These are phyloP conservation scores for Platorchestia sp. DNA, from an alignment of 1,140 invertebrate genomes.

Conservation along the genomic window DNA sequence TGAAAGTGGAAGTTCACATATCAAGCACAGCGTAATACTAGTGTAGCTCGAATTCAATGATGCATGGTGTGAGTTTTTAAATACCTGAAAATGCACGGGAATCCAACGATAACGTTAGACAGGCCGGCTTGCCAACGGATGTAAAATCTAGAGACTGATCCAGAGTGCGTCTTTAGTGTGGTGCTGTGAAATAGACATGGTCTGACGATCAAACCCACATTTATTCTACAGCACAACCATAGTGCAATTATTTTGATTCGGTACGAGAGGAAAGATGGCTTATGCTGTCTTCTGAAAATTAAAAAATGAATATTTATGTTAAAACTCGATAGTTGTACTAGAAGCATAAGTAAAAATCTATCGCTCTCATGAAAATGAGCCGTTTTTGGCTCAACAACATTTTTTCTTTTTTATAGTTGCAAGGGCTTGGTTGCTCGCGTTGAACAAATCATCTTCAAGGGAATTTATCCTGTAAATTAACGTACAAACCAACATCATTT, in stretches of 20 bases:
- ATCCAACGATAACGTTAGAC: not conserved
- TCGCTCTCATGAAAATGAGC: not conserved
- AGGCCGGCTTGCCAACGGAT: not conserved
- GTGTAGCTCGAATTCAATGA: not conserved
- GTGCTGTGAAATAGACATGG: not conserved
- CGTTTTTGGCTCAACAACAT: not conserved
- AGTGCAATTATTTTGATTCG: not conserved
- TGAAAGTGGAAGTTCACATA: not conserved
- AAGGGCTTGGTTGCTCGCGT: not conserved
- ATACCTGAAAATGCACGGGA: not conserved
- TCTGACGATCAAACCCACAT: not conserved
- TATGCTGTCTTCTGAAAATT: not conserved
- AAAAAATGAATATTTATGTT: not conserved
- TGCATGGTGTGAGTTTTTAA: not conserved
- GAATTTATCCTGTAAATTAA: no score
- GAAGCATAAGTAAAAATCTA: not conserved
- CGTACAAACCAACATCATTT: no score
- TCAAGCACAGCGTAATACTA: not conserved
- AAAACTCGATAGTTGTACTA: not conserved
- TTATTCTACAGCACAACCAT: no score
- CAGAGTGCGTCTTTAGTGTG: not conserved
- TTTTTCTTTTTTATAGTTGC: not conserved
- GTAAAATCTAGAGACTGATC: not conserved
- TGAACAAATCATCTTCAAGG: no score
- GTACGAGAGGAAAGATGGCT: not conserved